Evolutionary conservation across 2,113 vertebrate genomes (phyloP).

Genomic region (Ammodytes marinus): DNA sequence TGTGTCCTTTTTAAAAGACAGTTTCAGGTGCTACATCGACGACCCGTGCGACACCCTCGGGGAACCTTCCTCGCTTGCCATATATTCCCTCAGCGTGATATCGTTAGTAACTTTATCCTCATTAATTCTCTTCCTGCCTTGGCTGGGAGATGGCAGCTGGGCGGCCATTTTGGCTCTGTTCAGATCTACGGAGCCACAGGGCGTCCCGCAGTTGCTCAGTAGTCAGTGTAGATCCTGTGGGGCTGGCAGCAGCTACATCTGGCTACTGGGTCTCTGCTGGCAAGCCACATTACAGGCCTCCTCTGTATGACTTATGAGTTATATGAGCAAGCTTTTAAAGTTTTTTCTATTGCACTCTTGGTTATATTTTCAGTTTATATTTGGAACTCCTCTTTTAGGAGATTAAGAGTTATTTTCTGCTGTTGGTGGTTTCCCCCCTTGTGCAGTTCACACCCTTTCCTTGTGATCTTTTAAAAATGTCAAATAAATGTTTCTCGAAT

Average conservation of each 20-base stretch:
- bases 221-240: conserved; percentile 99
- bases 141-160: conserved; percentile 4
- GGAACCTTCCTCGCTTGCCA: conserved; percentile 1
- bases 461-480: conserved; percentile 29
- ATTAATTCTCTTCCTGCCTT: conserved; percentile 31
- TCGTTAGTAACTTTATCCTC: conserved; percentile 15
- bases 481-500: conserved; percentile 28
- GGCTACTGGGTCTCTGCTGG: conserved; percentile 97
- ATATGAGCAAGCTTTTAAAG: not conserved
- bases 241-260: conserved; percentile 96
- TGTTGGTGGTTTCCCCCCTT: not conserved
- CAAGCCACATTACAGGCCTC: conserved; percentile 19
- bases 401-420: conserved; percentile 2
- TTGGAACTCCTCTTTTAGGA: conserved; percentile 6
- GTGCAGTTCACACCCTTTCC: not conserved
- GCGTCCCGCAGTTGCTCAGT: conserved; percentile 92
- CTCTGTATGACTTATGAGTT: not conserved
- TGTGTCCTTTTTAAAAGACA: too few relatives aligned
- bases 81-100: not conserved
- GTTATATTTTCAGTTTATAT: not conserved
- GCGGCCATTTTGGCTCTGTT: conserved; percentile 60
- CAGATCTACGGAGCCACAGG: conserved; percentile 31
- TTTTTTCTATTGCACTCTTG: not conserved
- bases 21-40: not conserved
- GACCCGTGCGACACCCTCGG: not conserved